Evolutionary conservation across 1,140 invertebrate species (phyloP), one percentile per base, ranked within the genome.

Genomic region (Meteorus sp.): DNA sequence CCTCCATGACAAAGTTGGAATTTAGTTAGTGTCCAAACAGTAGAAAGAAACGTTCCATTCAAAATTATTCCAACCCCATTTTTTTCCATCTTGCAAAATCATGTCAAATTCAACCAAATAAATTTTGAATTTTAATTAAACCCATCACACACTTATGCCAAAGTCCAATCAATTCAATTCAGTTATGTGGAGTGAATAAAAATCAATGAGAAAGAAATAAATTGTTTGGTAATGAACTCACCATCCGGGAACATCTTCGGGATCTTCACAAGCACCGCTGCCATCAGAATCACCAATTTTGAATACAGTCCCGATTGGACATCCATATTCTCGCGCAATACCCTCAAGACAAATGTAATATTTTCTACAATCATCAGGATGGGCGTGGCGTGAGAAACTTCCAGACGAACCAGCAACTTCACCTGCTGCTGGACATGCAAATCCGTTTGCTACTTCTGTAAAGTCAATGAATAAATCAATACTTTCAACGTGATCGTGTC

Each of bases 221-320:
- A 33, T 52, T 33, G 29, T 33, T 33, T 33, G 6, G 6, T 33
- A 7, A 1, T 5, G 4, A 35, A 85, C 92, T 92, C 81, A 95
- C 93, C 93, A 96, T 86, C 93, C 93, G 76, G 89, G 89, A 83
- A 95, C 93, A 78, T 94, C 92, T 83, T 93, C 91, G 58, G 93
- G 93, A 71, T 94, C 93, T 79, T 94, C 90, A 78, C 94, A 97
- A 82, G 93, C 92, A 59, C 94, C 92, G 60, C 89, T 89, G 66
- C 92, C 93, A 58, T 94, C 92, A 66, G 87, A 75, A 68, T 92
- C 89, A 45, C 92, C 92, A 74, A 96, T 95, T 79, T 95, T 95
- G 89, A 95, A 97, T 9, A 96, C 94, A 17, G 93, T 95, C 59
- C 94, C 94, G 71, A 97, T 93, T 64, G 93, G 93, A 81, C 94